Base-by-base conservation (phyloP, 1,140 invertebrate genomes). In the Euura lappo region DNA sequence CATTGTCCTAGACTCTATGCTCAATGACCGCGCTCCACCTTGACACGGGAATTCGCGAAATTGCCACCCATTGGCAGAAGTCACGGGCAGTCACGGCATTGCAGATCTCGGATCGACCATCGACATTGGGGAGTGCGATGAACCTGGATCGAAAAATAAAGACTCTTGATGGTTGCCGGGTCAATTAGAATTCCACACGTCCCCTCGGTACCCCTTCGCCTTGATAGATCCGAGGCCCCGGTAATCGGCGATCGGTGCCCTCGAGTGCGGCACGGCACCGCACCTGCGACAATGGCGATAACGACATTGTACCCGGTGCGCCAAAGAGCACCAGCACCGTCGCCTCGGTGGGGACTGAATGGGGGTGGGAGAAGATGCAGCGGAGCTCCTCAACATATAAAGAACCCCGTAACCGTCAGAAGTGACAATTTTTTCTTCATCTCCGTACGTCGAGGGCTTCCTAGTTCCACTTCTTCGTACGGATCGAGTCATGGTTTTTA, bases 301-400 rank as follows among this genome's bases (percentile, higher is more conserved):
- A 60, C 13, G 13, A 60, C 51, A 60, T 60, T 60, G 51, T 60
- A 60, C 51, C 51, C 5, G 51, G 51, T 60, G 51, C 51, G 10
- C 51, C 3, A n/a, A 60, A 8, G 51, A n/a, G 51, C 51, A 8
- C 51, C 8, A 1, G 51, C 13, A 11, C 13, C 28, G 28, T 28
- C 51, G 51, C 13, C 13, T 11, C 3, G 51, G 51, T 60, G 51
- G 51, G 51, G 51, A 60, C 51, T 2, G 51, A 60, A 60, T 3
- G 51, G 51, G 51, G 51, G 51, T 60, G 51, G 51, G 51, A 60
- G 51, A n/a, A 60, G 51, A 60, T 60, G 51, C 51, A 60, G 51
- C 51, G 3, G 51, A 60, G 10, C 51, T n/a, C 8, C 3, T 28
- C 28, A 60, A n/a, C 51, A n/a, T 60, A 60, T 60, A 60, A 60